Evolutionary conservation across 2,113 vertebrate species (phyloP), one percentile per base, ranked within the genome.

Genomic region (Thymallus thymallus): DNA sequence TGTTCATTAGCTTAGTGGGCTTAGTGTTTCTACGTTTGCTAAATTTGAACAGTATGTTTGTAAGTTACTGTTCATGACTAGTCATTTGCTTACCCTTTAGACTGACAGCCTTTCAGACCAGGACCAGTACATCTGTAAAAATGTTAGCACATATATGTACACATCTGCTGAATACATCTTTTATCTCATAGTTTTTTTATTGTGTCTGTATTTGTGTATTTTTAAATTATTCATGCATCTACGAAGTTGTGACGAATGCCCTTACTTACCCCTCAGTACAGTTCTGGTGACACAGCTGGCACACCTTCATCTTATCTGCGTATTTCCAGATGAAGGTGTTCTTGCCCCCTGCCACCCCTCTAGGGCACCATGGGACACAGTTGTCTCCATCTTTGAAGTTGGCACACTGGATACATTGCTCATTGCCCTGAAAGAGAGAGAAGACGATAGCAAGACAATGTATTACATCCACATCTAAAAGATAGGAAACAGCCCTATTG

Each of bases 221-320:
- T 26, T 1, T 26, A 2, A 26, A 26, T 26, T 26, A 26, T 26
- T 26, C 1, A 26, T 26, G 26, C n/a, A n/a, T n/a, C n/a, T n/a
- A n/a, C n/a, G n/a, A n/a, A 46, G 64, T 72, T 12, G 29, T 62
- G 12, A 13, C 3, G 12, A 1, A 5, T 26, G 48, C 20, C 7
- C 1, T 7, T 16, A 9, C 93, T 96, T 82, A 99, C 98, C 95
- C 95, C 0, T 93, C 93, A 69, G 95, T 94, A 79, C 98, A 99
- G 93, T 98, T 98, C 9, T 88, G 85, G 85, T 99, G 96, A 86
- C 98, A 99, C 3, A 94, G 92, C 85, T 92, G 96, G 82, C 97
- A 99, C 63, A 95, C 86, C 1, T 82, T 90, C 65, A 69, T 86
- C 13, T 84, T 67, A 0, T 99, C 96, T 0, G 95, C 88, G 0